Percentiles rank a stretch among this genome's conserved stretches.
These are phyloP conservation scores for Atherinomorus stipes DNA, from an alignment of 2,113 vertebrate species.

Conservation along the genomic window DNA sequence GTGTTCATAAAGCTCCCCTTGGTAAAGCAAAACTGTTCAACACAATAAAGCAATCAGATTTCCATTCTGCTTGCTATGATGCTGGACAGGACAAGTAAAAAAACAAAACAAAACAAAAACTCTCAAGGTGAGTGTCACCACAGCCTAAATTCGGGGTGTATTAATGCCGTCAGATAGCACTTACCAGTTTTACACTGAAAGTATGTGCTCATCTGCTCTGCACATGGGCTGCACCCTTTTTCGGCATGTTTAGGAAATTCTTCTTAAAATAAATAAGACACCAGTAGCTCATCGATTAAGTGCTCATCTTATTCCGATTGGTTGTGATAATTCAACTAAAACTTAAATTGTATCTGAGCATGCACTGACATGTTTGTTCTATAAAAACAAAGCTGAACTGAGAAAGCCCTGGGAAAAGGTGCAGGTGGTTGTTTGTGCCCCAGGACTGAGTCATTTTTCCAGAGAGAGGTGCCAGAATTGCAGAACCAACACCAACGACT, in stretches of 20 bases:
- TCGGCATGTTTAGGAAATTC: neutral
- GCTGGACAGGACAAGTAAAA: too few species aligned
- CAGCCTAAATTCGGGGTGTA: neutral
- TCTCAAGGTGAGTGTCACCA: too few species aligned
- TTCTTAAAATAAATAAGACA: neutral
- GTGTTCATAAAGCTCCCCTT: too few species aligned
- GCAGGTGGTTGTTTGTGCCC: slow-evolving; percentile 47
- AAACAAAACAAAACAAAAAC: too few species aligned
- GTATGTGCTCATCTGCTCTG: neutral
- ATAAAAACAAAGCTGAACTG: neutral
- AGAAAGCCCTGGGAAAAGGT: slow-evolving; percentile 20
- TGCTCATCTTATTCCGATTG: neutral
- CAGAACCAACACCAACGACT: slow-evolving; percentile 15
- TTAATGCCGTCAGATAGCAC: neutral
- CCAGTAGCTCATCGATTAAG: neutral
- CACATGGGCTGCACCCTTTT: neutral
- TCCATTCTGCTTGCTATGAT: too few species aligned
- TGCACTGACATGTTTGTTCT: slow-evolving; percentile 26
- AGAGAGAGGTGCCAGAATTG: slow-evolving; percentile 34
- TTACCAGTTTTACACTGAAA: neutral
- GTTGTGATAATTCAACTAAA: neutral
- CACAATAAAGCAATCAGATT: too few species aligned
- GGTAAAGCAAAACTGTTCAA: too few species aligned
- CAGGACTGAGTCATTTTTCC: slow-evolving; percentile 45
- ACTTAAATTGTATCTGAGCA: neutral